Base-by-base conservation (phyloP, 2,797 vertebrate species). In the Nyctibius grandis region DNA sequence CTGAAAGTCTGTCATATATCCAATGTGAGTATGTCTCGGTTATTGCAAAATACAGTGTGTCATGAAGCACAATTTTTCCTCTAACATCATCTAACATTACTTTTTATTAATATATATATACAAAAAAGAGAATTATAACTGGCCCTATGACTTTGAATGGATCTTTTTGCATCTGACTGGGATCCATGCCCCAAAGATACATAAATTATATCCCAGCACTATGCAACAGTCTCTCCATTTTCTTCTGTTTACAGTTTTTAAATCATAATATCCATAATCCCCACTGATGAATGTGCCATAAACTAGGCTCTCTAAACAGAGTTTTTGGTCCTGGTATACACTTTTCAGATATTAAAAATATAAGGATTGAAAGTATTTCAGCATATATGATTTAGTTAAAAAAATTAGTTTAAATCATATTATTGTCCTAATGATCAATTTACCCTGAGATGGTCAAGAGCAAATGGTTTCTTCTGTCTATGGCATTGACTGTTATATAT, bases 301-400 rank as follows among this genome's bases (percentile, higher is more conserved):
- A 83, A 64, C 7, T 22, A 92, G 61, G 33, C 20, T 89, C 47
- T 74, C 47, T 42, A 64, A 88, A 92, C 29, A 56, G 14, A 45
- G 8, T 2, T n/a, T 88, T 77, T 93, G 21, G 12, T 29, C 45
- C 85, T 65, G 23, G 19, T 64, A 78, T 29, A 78, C 16, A 75
- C 16, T 89, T 65, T 64, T 34, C 36, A 91, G n/a, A 59, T 88
- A 80, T 22, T 61, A 89, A 74, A 59, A 85, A 23, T 31, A 59
- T 42, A 92, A 81, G 28, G 16, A 95, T 84, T 94, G 10, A 5
- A 95, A 94, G 54, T 77, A 91, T 63, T 77, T 77, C 68, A 89
- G 20, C 20, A 81, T 23, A 28, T 4, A 54, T 47, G 56, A 76
- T 81, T 38, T 33, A 73, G 12, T 88, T 89, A 5, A 90, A 67